Evolutionary conservation across 2,113 vertebrate species (phyloP).

Genomic region (Axis porcinus): DNA sequence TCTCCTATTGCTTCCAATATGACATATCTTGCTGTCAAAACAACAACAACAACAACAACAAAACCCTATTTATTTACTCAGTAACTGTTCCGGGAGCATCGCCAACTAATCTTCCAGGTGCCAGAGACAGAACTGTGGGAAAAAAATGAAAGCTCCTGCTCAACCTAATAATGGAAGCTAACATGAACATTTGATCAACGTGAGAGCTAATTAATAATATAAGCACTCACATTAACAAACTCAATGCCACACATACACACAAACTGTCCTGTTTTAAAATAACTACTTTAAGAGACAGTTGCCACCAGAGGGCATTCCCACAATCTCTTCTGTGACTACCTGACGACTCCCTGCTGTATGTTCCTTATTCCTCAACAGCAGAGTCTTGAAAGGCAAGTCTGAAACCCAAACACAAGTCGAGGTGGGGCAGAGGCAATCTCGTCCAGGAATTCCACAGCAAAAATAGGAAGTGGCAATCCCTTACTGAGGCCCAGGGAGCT

Average conservation of each 20-base stretch:
- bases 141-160: neutral
- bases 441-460: neutral
- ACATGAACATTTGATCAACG: neutral
- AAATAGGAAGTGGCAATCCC: neutral
- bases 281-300: neutral
- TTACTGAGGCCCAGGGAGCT: neutral
- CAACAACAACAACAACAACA: neutral
- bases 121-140: neutral
- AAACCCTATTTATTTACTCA: neutral
- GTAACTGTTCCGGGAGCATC: neutral
- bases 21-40: neutral
- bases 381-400: neutral
- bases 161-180: neutral
- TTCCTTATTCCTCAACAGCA: neutral
- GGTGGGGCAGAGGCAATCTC: neutral
- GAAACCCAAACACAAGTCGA: neutral
- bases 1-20: neutral
- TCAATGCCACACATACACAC: neutral
- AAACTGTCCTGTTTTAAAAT: neutral
- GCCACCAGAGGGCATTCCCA: neutral
- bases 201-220: neutral
- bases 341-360: neutral
- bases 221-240: neutral
- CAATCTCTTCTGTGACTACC: neutral
- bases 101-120: neutral